Evolutionary conservation across 2,888 invertebrate genomes (phyloP), one percentile per base, ranked within the genome.

Genomic region (Drosophila falleni): DNA sequence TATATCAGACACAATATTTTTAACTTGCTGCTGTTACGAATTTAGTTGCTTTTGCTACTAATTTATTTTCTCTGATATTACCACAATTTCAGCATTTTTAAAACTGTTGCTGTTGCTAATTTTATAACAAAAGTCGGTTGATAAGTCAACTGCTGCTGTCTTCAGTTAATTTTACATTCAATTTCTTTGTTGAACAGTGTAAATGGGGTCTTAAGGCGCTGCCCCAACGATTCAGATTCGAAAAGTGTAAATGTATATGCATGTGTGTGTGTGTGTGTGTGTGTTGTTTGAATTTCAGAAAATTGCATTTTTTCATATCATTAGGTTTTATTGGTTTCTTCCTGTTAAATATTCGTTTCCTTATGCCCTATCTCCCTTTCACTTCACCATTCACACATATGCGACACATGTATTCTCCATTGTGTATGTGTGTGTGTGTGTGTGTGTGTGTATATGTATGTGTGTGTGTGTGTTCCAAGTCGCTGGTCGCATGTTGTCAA

Each of bases 261-360:
- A 39, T 60, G 35, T 58, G 58, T 71, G 49, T 68, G 68, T 61
- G 62, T 64, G 58, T 66, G 53, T 65, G 63, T 49, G 54, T 65
- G 71, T 69, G 61, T 62, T 80, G 70, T 37, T 75, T 75, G 80
- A 84, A 79, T 81, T 85, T 85, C 79, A 88, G 87, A 87, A 90
- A 89, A 89, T 90, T 90, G 90, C 88, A 90, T 90, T 89, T 90
- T 91, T 91, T 91, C 90, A 91, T 91, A 91, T 91, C 90, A 91
- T 91, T 91, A 91, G 90, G 91, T 91, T 91, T 91, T 91, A 91
- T 91, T 90, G 90, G 91, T 89, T 89, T 90, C 90, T 90, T 90
- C 90, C 90, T 91, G 90, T 89, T 91, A 87, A 87, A 87, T 89
- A 88, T 87, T 80, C 71, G 60, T 77, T 50, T 54, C 29, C 62